Conservation (phyloP, 2,888 invertebrate species). For the Euclidia mi region DNA sequence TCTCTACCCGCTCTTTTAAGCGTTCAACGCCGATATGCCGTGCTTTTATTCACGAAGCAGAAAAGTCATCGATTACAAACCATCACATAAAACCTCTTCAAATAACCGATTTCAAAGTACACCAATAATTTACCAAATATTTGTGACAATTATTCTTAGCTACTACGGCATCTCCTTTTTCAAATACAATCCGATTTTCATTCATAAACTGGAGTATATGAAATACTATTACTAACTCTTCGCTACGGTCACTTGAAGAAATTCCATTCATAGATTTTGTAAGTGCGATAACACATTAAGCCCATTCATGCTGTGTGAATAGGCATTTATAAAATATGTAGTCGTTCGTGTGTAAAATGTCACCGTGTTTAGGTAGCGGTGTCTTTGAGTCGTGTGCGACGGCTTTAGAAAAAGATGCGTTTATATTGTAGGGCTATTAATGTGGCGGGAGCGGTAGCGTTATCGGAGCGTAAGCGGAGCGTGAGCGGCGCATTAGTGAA, state of each 20-base stretch:
- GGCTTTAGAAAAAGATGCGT: conserved; percentile 41
- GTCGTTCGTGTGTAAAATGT: conserved; percentile 71
- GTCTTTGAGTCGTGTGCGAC: conserved; percentile 72
- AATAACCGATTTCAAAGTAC: no score
- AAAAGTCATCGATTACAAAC: no score
- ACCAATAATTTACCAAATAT: no score
- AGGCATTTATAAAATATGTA: conserved; percentile 47
- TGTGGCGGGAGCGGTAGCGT: conserved; percentile 31
- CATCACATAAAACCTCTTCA: no score
- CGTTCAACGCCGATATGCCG: no score
- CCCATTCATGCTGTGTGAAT: conserved; percentile 11
- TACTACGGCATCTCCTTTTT: no score
- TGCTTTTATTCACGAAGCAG: no score
- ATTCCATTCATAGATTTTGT: conserved; percentile 35
- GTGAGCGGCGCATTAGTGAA: no score
- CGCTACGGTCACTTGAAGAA: conserved; percentile 47
- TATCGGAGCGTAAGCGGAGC: no score
- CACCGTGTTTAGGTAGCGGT: conserved; percentile 78
- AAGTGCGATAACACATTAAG: conserved; percentile 21
- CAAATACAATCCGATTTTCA: no score
- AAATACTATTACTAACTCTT: conserved; percentile 49
- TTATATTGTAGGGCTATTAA: conserved; percentile 50
- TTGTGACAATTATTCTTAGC: no score
- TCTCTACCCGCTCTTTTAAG: no score
- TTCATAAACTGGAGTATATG: conserved; percentile 47